These are phyloP conservation scores for Leucoptera coffeella DNA, from an alignment of 2,888 invertebrate species.

Conservation along the genomic window DNA sequence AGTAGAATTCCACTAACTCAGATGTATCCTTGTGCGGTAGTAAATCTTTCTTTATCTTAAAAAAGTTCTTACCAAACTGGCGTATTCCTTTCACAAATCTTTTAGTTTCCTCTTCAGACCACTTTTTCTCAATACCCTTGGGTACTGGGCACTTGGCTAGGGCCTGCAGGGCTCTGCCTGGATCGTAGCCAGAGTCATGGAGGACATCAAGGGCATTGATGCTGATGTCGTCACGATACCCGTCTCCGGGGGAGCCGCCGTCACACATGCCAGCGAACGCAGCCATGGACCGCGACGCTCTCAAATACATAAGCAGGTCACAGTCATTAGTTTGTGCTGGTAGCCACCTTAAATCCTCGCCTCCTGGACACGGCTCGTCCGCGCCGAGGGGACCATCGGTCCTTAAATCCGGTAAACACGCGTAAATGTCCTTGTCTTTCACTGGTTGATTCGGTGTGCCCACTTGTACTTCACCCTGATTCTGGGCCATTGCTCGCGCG, in stretches of 20 bases:
- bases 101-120: conserved; percentile 97
- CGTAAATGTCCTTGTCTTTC: conserved; percentile 48
- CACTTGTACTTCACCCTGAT: conserved; percentile 50
- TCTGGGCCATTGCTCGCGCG: conserved; percentile 44
- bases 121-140: conserved; percentile 95
- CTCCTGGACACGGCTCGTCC: conserved; percentile 44
- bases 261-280: conserved; percentile 99
- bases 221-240: conserved; percentile 94
- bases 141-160: conserved; percentile 96
- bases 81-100: conserved; percentile 96
- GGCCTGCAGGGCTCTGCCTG: conserved; percentile 91
- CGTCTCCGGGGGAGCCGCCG: conserved; percentile 94
- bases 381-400: conserved; percentile 38
- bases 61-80: conserved; percentile 98
- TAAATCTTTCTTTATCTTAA: conserved; percentile 92
- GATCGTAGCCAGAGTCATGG: conserved; percentile 95
- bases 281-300: conserved; percentile 96
- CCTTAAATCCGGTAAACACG: conserved; percentile 51
- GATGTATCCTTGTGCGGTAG: conserved; percentile 95
- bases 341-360: conserved; percentile 91
- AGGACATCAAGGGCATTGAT: conserved; percentile 94
- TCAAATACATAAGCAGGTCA: conserved; percentile 94
- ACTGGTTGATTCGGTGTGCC: conserved; percentile 45
- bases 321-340: conserved; percentile 90
- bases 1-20: conserved; percentile 97